Conservation (phyloP, 2,888 invertebrate species). For the Heliconius aoede region DNA sequence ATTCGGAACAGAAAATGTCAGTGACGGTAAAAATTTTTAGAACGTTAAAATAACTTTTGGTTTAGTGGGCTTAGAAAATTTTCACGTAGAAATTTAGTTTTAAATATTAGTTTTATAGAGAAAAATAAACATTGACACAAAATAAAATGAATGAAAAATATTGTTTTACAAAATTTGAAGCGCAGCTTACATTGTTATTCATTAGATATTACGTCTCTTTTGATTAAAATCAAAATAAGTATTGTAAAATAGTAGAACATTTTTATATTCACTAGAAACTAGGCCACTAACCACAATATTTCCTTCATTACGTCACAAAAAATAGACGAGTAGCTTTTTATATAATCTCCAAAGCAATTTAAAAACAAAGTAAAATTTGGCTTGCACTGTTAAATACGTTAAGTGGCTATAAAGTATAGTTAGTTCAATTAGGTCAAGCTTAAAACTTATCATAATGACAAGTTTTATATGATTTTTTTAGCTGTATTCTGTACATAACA, state of each 20-base stretch:
- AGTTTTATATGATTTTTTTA: neutral
- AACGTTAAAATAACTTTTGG: neutral
- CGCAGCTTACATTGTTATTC: neutral
- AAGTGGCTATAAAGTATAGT: slow-evolving; percentile 31
- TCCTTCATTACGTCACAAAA: slow-evolving; percentile 30
- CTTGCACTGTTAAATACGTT: slow-evolving; percentile 37
- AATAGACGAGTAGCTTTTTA: slow-evolving; percentile 30
- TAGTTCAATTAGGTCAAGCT: slow-evolving; percentile 39
- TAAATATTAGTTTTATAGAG: neutral
- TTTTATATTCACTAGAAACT: slow-evolving; percentile 29
- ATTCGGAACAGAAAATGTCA: slow-evolving; percentile 3
- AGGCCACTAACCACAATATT: slow-evolving; percentile 28
- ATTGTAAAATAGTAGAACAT: slow-evolving; percentile 7
- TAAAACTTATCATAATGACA: neutral
- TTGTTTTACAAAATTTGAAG: neutral
- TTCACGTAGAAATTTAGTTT: neutral
- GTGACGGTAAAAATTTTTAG: neutral
- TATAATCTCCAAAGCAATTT: slow-evolving; percentile 39
- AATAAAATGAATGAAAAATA: neutral
- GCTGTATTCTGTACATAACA: neutral
- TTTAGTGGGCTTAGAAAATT: slow-evolving; percentile 1
- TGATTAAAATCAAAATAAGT: slow-evolving; percentile 21
- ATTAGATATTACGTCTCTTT: slow-evolving; percentile 8
- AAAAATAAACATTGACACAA: neutral
- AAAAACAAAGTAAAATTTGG: slow-evolving; percentile 35